phyloP scores from a whole-genome alignment of 2,113 vertebrate species.

The Vidua macroura region DNA sequence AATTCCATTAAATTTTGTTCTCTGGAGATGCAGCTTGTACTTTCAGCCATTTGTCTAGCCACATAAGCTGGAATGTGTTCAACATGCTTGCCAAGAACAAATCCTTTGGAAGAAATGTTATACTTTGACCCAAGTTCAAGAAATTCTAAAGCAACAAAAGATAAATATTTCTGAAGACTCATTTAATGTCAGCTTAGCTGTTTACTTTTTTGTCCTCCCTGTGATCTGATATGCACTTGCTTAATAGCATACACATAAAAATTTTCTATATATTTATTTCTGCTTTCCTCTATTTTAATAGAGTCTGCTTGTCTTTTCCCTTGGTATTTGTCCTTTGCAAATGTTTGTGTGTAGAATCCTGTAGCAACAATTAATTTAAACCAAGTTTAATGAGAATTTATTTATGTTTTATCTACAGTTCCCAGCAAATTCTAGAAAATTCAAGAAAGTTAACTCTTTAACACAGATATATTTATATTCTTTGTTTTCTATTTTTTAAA shows the following conservation, averaged over 20 bases:
- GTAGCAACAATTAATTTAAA: background rate
- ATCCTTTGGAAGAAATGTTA: slow-evolving; percentile 51
- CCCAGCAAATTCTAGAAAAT: background rate
- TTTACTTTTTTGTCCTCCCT: background rate
- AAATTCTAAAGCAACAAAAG: slow-evolving; percentile 47
- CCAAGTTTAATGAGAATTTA: background rate
- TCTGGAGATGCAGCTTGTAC: slow-evolving; percentile 17
- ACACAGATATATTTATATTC: background rate
- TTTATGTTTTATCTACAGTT: background rate
- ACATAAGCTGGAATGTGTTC: slow-evolving; percentile 32
- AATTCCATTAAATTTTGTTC: slow-evolving; percentile 2
- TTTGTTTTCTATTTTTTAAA: background rate
- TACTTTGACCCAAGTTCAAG: slow-evolving; percentile 54
- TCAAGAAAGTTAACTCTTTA: background rate
- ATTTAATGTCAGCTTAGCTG: background rate
- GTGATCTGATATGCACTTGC: background rate
- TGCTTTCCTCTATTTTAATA: background rate
- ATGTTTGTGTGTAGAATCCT: background rate
- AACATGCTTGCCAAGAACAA: slow-evolving; percentile 59
- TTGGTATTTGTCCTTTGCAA: background rate
- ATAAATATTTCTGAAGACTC: slow-evolving; percentile 40
- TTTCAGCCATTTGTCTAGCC: slow-evolving; percentile 51
- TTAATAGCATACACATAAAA: background rate
- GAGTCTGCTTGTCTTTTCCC: background rate
- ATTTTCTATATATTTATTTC: background rate